Conservation (phyloP, 1,140 invertebrate genomes). For the Trinorchestia longiramus region DNA sequence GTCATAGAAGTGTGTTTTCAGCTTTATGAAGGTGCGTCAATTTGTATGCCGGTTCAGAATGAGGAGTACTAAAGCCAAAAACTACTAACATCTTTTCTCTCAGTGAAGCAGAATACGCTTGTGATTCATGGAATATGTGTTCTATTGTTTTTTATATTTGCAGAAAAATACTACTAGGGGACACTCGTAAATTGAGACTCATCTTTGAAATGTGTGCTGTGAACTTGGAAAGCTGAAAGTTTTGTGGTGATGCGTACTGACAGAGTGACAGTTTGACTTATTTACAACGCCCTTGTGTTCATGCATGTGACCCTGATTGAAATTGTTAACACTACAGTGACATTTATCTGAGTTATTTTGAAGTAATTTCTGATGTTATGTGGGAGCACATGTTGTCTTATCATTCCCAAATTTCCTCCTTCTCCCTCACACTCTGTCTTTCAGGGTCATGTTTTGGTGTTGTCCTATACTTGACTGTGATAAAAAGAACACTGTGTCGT, state of each 20-base stretch:
- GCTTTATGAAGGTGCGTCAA: too few species aligned
- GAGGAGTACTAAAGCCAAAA: not conserved
- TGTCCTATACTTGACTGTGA: slow-evolving; percentile 34
- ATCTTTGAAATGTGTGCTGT: not conserved
- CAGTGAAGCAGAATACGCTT: not conserved
- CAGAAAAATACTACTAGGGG: not conserved
- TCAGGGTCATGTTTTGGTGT: slow-evolving; percentile 42
- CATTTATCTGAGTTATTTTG: not conserved
- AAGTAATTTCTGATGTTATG: not conserved
- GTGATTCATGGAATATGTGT: not conserved
- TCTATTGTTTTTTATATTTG: not conserved
- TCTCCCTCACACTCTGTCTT: slow-evolving; percentile 1
- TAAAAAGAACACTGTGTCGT: not conserved
- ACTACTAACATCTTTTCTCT: not conserved
- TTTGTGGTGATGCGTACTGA: not conserved
- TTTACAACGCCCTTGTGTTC: not conserved
- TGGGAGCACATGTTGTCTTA: not conserved
- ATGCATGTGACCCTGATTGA: not conserved
- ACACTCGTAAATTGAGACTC: not conserved
- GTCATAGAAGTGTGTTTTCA: too few species aligned
- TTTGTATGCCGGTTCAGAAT: not conserved
- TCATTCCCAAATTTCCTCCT: not conserved
- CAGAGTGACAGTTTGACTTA: not conserved
- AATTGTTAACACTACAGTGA: not conserved
- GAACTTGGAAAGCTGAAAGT: not conserved